phyloP scores from a whole-genome alignment of 2,888 invertebrate genomes.

The Cyrtodaria siliqua region DNA sequence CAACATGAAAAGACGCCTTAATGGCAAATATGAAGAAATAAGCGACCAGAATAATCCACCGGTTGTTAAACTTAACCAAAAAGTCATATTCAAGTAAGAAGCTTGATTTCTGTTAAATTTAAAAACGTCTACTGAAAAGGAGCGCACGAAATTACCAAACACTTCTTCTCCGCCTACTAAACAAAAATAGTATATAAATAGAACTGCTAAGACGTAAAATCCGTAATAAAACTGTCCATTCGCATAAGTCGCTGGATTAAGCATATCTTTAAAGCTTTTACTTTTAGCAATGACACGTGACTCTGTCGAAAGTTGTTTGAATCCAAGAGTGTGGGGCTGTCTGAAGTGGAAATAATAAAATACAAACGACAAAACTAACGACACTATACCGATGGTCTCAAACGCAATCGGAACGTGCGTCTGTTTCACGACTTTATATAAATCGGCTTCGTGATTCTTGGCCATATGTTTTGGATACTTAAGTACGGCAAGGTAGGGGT shows the following conservation, averaged over 20 bases:
- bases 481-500: constrained; percentile 18
- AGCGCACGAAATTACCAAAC: constrained; percentile 33
- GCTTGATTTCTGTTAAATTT: constrained; percentile 28
- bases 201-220: constrained; percentile 16
- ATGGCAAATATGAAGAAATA: constrained; percentile 3
- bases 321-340: neutral
- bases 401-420: constrained; percentile 26
- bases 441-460: neutral
- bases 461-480: neutral
- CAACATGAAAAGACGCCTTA: constrained; percentile 3
- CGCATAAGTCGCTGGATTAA: constrained; percentile 41
- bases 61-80: constrained; percentile 31
- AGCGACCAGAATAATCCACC: constrained; percentile 12
- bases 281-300: neutral
- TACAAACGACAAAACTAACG: constrained; percentile 9
- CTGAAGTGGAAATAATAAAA: constrained; percentile 28
- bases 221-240: constrained; percentile 29
- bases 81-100: constrained; percentile 34
- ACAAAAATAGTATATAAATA: constrained; percentile 23
- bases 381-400: constrained; percentile 18
- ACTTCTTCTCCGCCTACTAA: constrained; percentile 30
- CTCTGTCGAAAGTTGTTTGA: constrained; percentile 22
- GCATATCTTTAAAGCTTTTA: constrained; percentile 28
- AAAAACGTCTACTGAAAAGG: constrained; percentile 35
- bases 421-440: constrained; percentile 14